These are phyloP conservation scores for Pedionomus torquatus DNA, from an alignment of 2,113 vertebrate species.

Conservation along the genomic window DNA sequence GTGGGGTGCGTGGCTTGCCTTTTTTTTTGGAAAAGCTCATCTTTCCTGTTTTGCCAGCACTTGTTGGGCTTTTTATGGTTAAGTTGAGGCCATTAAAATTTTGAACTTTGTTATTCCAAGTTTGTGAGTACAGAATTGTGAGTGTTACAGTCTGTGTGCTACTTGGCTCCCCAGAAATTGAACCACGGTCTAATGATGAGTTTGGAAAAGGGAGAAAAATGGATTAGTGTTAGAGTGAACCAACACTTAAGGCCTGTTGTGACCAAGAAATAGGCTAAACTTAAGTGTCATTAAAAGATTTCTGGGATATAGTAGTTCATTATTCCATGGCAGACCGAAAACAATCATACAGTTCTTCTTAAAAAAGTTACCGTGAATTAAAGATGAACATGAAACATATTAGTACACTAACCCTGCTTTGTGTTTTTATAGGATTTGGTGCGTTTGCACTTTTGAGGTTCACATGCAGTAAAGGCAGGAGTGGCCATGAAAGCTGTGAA, in stretches of 20 bases:
- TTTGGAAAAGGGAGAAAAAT: neutral
- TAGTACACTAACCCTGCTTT: neutral
- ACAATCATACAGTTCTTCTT: neutral
- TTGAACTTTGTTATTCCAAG: neutral
- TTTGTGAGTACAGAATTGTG: neutral
- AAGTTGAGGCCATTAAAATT: neutral
- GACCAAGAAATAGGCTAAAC: neutral
- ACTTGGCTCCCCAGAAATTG: neutral
- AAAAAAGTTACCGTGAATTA: neutral
- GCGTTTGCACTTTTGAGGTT: neutral
- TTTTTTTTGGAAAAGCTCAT: neutral
- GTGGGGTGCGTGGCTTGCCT: neutral
- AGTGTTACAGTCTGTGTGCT: neutral
- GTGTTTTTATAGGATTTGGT: neutral
- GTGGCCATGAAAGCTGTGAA: neutral
- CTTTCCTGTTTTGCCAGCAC: neutral
- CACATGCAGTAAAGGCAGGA: neutral
- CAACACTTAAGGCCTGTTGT: neutral
- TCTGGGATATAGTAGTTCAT: neutral
- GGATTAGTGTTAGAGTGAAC: neutral
- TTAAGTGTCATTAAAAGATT: neutral
- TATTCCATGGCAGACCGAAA: neutral
- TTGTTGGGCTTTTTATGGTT: neutral
- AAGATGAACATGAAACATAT: neutral
- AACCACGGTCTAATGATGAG: neutral